These are phyloP conservation scores for Drosophila melanogaster DNA, from an alignment of 1,140 invertebrate species.

Conservation along the genomic window DNA sequence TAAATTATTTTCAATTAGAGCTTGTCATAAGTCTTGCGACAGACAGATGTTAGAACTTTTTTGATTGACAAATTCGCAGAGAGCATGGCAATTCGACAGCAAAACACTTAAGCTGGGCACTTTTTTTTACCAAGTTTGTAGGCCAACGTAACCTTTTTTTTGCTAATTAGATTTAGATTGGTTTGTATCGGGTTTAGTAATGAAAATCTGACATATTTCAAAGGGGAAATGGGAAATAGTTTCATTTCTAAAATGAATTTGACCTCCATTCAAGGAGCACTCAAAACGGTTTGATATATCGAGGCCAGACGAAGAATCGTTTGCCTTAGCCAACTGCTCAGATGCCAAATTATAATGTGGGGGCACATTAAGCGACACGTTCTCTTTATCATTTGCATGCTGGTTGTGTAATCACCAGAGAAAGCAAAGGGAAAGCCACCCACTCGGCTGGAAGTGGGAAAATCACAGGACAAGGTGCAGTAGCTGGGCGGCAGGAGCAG, in stretches of 20 bases:
- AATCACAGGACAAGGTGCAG: conserved; percentile 26
- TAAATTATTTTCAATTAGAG: conserved; percentile 51
- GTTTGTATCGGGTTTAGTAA: neutral
- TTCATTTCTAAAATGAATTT: conserved; percentile 15
- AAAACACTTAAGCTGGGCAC: too few relatives aligned
- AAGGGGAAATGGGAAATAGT: neutral
- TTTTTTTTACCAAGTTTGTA: too few relatives aligned
- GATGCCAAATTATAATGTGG: conserved; percentile 79
- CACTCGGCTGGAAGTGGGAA: conserved; percentile 11
- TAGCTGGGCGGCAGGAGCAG: conserved; percentile 1
- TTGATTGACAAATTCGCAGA: neutral
- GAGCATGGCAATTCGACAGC: neutral
- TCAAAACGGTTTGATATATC: conserved; percentile 48
- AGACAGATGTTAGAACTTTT: conserved; percentile 49
- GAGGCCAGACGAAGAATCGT: conserved; percentile 24
- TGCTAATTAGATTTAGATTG: too few relatives aligned
- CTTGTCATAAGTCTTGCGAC: conserved; percentile 55
- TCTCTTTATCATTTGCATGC: conserved; percentile 71
- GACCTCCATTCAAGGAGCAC: conserved; percentile 14
- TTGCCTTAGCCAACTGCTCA: conserved; percentile 53
- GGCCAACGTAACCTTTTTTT: too few relatives aligned
- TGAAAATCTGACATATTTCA: too few relatives aligned
- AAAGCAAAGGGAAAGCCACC: neutral
- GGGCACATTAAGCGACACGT: conserved; percentile 72
- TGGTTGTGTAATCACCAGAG: conserved; percentile 52